Evolutionary conservation across 2,888 invertebrate genomes (phyloP), one percentile per base, ranked within the genome.

Genomic region (Epistrophe grossulariae): DNA sequence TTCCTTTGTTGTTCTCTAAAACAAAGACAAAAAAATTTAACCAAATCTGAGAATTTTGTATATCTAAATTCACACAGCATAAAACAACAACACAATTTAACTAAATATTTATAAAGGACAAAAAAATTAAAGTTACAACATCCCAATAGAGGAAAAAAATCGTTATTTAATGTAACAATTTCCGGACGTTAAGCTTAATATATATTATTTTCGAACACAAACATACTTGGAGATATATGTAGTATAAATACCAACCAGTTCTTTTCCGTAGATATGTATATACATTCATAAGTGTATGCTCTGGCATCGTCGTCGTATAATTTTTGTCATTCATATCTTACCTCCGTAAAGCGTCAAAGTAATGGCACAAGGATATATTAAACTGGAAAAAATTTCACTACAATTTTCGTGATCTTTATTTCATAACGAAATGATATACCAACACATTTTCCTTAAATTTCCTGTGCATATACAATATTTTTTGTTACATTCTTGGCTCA

Each of bases 371-470:
- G 24, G 31, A 66, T 24, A 38, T 35, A 10, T 6, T 0, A 19
- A 13, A 8, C 11, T 11, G 13, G 17, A 17, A 17, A 48, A 35
- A 57, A 45, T 48, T 83, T 78, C 48, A 59, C 60, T 70, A 73
- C 60, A 59, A 79, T 83, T 74, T 84, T 68, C 31, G 50, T 55
- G 68, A 74, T 83, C 68, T 84, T 79, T 84, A 74, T 84, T 73
- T 70, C 73, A 48, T 28, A 15, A 24, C 52, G 60, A 35, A 50
- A 62, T 76, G 62, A 64, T 70, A 64, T 70, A 52, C 60, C 45
- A 43, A 68, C n/a, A 79, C 45, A 45, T 74, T 83, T 83, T 79
- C 52, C 68, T 68, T 62, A 74, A 79, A 84, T 84, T 79, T 84
- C 83, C 83, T 84, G 24, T 48, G 48, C n/a, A 60, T 60, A 60